phyloP scores from a whole-genome alignment of 1,140 invertebrate species.

The Portunus trituberculatus region DNA sequence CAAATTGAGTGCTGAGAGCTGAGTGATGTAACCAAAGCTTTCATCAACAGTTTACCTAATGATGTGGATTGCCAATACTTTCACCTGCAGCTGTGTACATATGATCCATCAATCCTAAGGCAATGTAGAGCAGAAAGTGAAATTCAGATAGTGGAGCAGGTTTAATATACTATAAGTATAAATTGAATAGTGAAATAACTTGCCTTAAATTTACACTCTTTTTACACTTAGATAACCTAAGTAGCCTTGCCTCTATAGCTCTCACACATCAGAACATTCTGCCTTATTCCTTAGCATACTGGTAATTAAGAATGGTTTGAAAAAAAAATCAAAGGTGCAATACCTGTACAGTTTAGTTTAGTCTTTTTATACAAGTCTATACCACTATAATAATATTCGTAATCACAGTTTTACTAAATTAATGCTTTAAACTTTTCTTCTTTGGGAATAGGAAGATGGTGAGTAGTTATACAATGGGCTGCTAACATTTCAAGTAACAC shows the following conservation, averaged over 20 bases:
- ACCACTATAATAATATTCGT: background rate
- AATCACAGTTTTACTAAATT: background rate
- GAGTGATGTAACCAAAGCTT: too few relatives aligned
- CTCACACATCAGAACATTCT: background rate
- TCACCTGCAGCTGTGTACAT: background rate
- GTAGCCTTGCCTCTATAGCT: constrained; percentile 47
- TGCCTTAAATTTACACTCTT: constrained; percentile 67
- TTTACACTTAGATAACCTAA: constrained; percentile 34
- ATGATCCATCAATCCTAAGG: background rate
- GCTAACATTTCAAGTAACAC: too few relatives aligned
- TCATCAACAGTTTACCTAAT: too few relatives aligned
- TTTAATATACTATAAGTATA: constrained; percentile 25
- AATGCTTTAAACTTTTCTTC: background rate
- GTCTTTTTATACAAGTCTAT: background rate
- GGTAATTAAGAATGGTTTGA: background rate
- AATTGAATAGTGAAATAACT: constrained; percentile 41
- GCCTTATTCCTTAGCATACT: background rate
- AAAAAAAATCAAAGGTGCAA: background rate
- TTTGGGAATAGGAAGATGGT: background rate
- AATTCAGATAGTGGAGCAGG: background rate
- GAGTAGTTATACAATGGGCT: too few relatives aligned
- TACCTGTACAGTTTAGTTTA: constrained; percentile 2
- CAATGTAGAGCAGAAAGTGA: background rate
- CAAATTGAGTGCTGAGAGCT: too few relatives aligned
- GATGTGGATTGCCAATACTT: background rate